Base-by-base conservation (phyloP, 2,113 vertebrate species). In the Vanacampus margaritifer region DNA sequence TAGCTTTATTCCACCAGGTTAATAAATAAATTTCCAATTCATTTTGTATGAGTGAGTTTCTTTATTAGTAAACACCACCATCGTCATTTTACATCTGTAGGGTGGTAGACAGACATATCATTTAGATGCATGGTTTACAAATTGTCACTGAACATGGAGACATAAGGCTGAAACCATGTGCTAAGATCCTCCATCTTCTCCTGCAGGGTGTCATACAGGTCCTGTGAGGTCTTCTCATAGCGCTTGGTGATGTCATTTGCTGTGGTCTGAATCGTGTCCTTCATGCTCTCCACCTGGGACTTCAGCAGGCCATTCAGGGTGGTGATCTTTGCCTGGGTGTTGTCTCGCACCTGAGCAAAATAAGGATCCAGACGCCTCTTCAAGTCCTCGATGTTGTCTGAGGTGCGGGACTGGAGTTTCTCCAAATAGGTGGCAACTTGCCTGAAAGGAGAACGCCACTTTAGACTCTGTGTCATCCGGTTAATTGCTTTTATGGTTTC, bases 291-390 rank as follows among this genome's bases (percentile, higher is more conserved):
- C 6, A 76, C 45, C 75, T 91, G 88, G 1, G 86, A 67, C 19
- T n/a, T 73, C 63, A 94, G 45, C 67, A 90, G 67, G 3, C 92
- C 81, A 6, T 79, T 81, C 26, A 93, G 73, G 60, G 80, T 75
- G 60, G 46, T 71, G 51, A 93, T 50, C 41, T 90, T 91, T 0
- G 85, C 72, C 74, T 88, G 71, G 0, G 88, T 81, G 45, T 90
- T 90, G 32, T 92, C 84, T 0, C 69, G 80, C 21, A 93, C 57
- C n/a, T 83, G 74, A 54, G 62, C 3, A 3, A 91, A 3, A 19
- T 86, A 91, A 1, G 93, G 91, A 50, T 85, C 73, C 3, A 93
- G 12, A 0, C 60, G 79, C 0, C 63, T 28, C 59, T 46, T 89
- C 73, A 91, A 0, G 0, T 78, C 71, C 0, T 84, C 84, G 46